phyloP scores from a whole-genome alignment of 2,888 invertebrate genomes.

The Autographa gamma region DNA sequence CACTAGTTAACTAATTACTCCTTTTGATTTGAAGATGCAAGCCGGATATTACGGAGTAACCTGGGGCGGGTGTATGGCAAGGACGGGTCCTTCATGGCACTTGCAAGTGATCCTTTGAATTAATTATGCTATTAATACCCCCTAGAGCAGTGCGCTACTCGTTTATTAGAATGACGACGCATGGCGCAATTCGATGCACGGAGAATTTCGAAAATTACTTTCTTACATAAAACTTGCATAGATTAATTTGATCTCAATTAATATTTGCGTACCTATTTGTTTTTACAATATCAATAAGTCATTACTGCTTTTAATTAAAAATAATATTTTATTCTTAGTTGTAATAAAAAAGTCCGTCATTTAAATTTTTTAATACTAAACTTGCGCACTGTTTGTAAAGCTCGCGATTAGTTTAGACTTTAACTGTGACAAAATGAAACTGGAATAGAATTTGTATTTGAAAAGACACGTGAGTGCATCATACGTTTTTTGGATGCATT shows the following conservation, averaged over 20 bases:
- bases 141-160: not conserved
- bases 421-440: not conserved
- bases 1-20: slow-evolving; percentile 12
- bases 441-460: not conserved
- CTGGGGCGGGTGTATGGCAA: slow-evolving; percentile 11
- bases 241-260: not conserved
- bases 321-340: too few relatives aligned
- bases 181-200: not conserved
- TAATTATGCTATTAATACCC: slow-evolving; percentile 20
- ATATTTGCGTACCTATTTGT: too few relatives aligned
- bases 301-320: too few relatives aligned
- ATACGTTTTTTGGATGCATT: slow-evolving; percentile 15
- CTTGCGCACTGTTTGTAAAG: too few relatives aligned
- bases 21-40: slow-evolving; percentile 20
- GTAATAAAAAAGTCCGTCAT: too few relatives aligned
- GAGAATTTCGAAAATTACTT: not conserved
- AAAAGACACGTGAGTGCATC: slow-evolving; percentile 5
- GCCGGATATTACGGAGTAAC: slow-evolving; percentile 29
- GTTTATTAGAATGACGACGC: not conserved
- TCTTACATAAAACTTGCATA: not conserved
- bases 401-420: not conserved
- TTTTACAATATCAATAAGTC: too few relatives aligned
- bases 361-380: too few relatives aligned
- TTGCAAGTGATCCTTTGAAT: slow-evolving; percentile 36
- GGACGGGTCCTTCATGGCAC: slow-evolving; percentile 11